Base-by-base conservation (phyloP, 2,888 invertebrate genomes). In the Cataglyphis altisquamis region DNA sequence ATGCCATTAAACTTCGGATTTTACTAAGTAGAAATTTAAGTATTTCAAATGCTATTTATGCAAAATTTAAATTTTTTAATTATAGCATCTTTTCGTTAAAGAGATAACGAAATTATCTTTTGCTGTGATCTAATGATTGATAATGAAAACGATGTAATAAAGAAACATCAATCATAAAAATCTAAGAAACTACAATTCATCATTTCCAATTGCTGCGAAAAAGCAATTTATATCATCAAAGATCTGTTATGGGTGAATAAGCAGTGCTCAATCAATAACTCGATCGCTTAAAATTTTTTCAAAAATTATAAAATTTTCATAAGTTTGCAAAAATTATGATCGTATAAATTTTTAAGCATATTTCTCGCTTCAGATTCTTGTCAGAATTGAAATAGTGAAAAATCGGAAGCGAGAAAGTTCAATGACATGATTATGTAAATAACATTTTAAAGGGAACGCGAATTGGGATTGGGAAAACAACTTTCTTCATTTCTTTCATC, bases 111-210 rank as follows among this genome's bases (percentile, higher is more conserved):
- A 21, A 57, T 57, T 72, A 8, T 57, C 12, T 72, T 3, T 57
- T 57, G 29, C 25, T 62, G 39, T 36, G 12, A 48, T 36, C 3
- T 25, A 63, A 25, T 32, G n/a, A 63, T 36, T 63, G 25, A 25
- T 52, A 52, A 75, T 21, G 60, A 10, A 25, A 64, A 64, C 1
- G 3, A 0, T 32, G 18, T 41, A 63, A 75, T 64, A 48, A 52
- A 36, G 48, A 41, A 63, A 18, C 36, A 64, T 75, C 36, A 36
- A 63, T 75, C 18, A 52, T 10, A 64, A 64, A 48, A 63, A 64
- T 29, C 64, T 52, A 63, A 64, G 18, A 12, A 52, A 64, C 12
- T 52, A 21, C 48, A 18, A 75, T 64, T 25, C 25, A 52, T 75
- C 8, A 75, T 64, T 64, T 75, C 8, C 2, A 48, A 15, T 64